Percentiles rank a stretch among this genome's conserved stretches.
Evolutionary conservation across 1,140 invertebrate genomes (phyloP).

Genomic region (Nephila pilipes): DNA sequence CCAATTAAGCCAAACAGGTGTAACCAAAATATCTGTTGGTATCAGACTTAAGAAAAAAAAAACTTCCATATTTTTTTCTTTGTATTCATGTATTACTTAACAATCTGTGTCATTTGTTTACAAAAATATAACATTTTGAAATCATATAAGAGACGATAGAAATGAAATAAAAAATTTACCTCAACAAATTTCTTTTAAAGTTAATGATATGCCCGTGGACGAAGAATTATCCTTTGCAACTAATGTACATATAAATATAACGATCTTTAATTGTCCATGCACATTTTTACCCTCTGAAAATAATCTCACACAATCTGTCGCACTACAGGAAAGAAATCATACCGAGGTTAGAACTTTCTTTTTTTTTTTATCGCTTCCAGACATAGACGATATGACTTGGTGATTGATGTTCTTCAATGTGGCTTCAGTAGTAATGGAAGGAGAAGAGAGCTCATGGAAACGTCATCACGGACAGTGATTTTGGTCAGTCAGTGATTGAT

Average conservation of each 20-base stretch:
- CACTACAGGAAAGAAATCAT: background rate
- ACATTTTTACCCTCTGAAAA: background rate
- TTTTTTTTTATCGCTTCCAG: background rate
- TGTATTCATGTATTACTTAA: too few species aligned
- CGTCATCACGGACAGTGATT: background rate
- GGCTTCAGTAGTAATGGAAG: background rate
- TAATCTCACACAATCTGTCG: background rate
- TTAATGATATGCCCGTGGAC: too few species aligned
- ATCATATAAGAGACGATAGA: too few species aligned
- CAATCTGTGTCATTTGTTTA: too few species aligned
- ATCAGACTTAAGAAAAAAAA: too few species aligned
- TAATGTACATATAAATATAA: background rate
- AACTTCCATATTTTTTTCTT: too few species aligned
- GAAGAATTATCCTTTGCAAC: too few species aligned
- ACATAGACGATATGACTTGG: background rate
- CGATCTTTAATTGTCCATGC: background rate
- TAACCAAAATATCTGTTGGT: too few species aligned
- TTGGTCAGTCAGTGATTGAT: background rate
- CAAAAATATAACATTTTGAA: too few species aligned
- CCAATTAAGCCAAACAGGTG: too few species aligned
- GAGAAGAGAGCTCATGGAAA: background rate
- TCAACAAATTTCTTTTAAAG: too few species aligned
- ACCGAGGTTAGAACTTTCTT: background rate
- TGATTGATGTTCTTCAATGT: background rate
- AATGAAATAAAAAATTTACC: too few species aligned